Conservation (phyloP, 2,797 vertebrate genomes). For the Artibeus lituratus region DNA sequence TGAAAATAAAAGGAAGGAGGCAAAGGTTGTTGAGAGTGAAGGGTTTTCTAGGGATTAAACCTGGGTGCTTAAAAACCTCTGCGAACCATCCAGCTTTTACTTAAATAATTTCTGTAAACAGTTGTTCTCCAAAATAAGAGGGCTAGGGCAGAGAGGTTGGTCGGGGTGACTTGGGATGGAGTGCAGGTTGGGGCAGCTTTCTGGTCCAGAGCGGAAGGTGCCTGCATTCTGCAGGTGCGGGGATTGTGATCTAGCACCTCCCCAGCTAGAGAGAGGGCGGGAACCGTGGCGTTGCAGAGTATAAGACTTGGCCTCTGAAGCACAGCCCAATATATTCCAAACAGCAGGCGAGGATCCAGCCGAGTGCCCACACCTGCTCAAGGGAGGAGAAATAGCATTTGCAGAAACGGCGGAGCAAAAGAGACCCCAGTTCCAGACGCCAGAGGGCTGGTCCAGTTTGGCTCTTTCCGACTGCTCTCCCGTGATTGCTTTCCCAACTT, state of each 20-base stretch:
- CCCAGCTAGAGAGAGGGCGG: not conserved
- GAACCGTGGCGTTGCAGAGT: not conserved
- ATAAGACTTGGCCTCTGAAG: not conserved
- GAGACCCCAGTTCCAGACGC: slow-evolving; percentile 37
- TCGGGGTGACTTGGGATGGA: not conserved
- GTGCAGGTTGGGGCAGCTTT: not conserved
- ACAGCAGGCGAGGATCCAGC: not conserved
- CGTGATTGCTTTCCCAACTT: slow-evolving; percentile 33
- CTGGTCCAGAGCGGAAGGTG: not conserved
- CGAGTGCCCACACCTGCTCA: slow-evolving; percentile 6
- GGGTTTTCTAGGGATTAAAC: slow-evolving; percentile 27
- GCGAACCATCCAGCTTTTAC: not conserved
- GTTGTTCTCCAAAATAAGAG: not conserved
- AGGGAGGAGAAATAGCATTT: not conserved
- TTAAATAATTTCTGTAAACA: slow-evolving; percentile 2
- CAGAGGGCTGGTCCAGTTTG: slow-evolving; percentile 33
- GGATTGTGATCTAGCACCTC: not conserved
- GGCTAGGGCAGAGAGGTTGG: not conserved
- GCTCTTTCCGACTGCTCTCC: slow-evolving; percentile 8
- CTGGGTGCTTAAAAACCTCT: not conserved
- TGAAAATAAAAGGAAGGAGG: slow-evolving; percentile 42
- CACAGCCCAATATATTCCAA: not conserved
- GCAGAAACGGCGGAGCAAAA: not conserved
- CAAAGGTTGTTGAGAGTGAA: not conserved
- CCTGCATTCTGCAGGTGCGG: slow-evolving; percentile 57